Conservation (phyloP, 2,113 vertebrate genomes). For the Agapornis roseicollis region DNA sequence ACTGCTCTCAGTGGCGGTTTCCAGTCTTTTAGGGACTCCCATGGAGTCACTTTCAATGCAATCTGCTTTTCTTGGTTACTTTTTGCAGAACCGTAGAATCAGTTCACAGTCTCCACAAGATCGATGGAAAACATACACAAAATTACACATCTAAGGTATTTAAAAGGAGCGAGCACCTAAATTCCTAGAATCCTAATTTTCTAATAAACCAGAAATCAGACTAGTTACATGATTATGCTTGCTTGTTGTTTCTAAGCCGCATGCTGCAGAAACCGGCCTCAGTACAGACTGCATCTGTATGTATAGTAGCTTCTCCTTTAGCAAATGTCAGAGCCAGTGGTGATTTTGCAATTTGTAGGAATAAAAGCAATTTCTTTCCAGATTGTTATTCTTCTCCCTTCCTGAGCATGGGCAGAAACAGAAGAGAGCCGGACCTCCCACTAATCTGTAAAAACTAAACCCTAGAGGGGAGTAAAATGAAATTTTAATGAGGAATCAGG, state of each 20-base stretch:
- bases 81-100: background rate
- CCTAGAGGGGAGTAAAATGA: background rate
- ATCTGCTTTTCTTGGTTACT: background rate
- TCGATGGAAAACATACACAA: background rate
- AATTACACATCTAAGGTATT: background rate
- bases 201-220: background rate
- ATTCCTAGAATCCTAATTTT: background rate
- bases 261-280: background rate
- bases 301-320: background rate
- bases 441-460: constrained; percentile 8
- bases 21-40: background rate
- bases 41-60: background rate
- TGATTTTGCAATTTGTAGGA: constrained; percentile 9
- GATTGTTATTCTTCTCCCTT: constrained; percentile 42
- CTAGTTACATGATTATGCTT: background rate
- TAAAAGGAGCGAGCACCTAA: background rate
- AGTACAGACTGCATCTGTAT: background rate
- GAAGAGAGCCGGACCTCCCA: constrained; percentile 37
- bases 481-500: background rate
- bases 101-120: background rate
- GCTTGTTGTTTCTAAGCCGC: background rate
- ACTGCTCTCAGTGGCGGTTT: background rate
- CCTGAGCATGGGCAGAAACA: background rate
- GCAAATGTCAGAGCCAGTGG: background rate
- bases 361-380: constrained; percentile 13